Base-by-base conservation (phyloP, 2,797 vertebrate genomes). In the Oophaga sylvatica region DNA sequence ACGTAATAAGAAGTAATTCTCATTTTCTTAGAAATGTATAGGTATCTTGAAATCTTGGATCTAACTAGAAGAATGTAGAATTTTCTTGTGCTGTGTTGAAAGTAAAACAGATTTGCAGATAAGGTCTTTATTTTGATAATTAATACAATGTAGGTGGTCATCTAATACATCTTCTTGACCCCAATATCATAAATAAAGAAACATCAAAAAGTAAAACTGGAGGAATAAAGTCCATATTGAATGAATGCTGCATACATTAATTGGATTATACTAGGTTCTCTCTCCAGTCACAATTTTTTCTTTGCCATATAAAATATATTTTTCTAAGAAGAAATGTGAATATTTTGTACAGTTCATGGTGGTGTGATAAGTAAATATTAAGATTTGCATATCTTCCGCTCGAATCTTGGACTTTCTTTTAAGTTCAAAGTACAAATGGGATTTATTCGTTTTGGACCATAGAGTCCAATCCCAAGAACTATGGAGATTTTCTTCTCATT, bases 121-220 rank as follows among this genome's bases (percentile, higher is more conserved):
- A 80, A 35, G 59, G 35, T 86, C 78, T 70, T 86, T 86, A 79
- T 86, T 86, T 80, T 86, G 29, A 62, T 60, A 71, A 41, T 68
- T 82, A 87, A 82, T 65, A 70, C 70, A 31, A 73, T 82, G 86
- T 87, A 87, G 86, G 86, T 87, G 86, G 86, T 45, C 70, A 82
- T 20, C 80, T 41, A 75, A 65, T 67, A 35, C 35, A n/a, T 75
- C n/a, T 82, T 8, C 12, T 63, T 20, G 67, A 76, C 56, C 56
- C 73, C 35, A 65, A 65, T 75, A 63, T 62, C 17, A 31, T 76
- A 84, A 85, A 65, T 31, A 85, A 77, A 63, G 83, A 85, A 85
- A 85, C 59, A 53, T 85, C 63, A 85, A 85, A 85, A 73, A 78
- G 35, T 48, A 48, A 63, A 77, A 63, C n/a, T 29, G 26, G 35